Evolutionary conservation across 2,888 invertebrate genomes (phyloP), one percentile per base, ranked within the genome.

Genomic region (Synanthedon myopaeformis): DNA sequence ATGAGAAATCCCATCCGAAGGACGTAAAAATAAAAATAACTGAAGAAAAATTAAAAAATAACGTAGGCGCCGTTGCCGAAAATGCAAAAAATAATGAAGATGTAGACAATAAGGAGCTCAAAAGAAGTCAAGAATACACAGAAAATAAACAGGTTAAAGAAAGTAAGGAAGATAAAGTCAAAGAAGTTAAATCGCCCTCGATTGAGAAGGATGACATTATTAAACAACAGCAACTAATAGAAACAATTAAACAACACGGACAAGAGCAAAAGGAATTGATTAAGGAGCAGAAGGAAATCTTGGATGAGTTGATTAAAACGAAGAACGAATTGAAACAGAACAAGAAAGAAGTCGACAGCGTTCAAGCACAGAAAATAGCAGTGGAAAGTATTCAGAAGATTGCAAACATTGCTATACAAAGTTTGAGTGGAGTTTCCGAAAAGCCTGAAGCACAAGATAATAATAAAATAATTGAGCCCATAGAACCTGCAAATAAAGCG

Each of bases 221-320:
- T 0, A 86, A 88, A 62, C 82, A 87, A 65, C 76, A 84, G 59
- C 81, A 89, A 61, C 69, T 92, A 10, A 82, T 91, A 41, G 90
- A 91, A 69, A 91, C 91, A 14, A 83, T 93, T 17, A 91, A 92
- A 72, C 89, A 91, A 67, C 91, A 93, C 59, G 91, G 91, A 55
- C 87, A 91, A 69, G 91, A 92, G 66, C 92, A 92, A 65, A 89
- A 91, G 63, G 89, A 92, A 70, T 75, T 93, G 57, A 84, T 93
- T 41, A 89, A 91, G 61, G 91, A 93, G 67, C 92, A 92, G 63
- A 91, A 91, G 61, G 87, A 91, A 66, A 84, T 92, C 56, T 69
- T 92, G 51, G 80, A 90, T 58, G 89, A 91, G 68, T 79, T 92
- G 19, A 88, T 90, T 54, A 87, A 90, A 59, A 89, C 89, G 4